Evolutionary conservation across 2,797 vertebrate species (phyloP), one percentile per base, ranked within the genome.

Genomic region (Strix occidentalis): DNA sequence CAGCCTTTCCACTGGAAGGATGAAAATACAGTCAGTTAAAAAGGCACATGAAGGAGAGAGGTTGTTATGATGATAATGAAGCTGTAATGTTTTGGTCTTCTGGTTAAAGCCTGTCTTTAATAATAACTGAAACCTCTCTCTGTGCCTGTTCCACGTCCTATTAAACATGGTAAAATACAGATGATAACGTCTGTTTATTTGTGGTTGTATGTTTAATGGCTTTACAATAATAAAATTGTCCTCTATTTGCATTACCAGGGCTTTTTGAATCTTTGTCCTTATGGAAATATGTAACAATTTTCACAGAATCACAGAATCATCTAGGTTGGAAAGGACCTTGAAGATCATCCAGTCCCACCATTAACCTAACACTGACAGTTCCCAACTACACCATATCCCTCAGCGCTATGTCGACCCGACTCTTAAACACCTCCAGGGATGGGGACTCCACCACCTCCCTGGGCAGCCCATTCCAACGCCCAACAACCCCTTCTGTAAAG

Each of bases 21-120:
- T 96, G 95, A 94, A 97, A 97, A 97, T 93, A 75, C 28, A 96
- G 60, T 79, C 41, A 82, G 81, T 94, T 86, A 92, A 97, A 96
- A 89, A 93, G 66, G 48, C 79, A 94, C 31, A 20, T 68, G 91
- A 89, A 95, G 95, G 92, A 90, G 61, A 93, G 79, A 87, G 61
- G 77, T 66, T 80, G 28, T 92, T 96, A 64, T 51, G 75, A 68
- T 3, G 24, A 35, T 61, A 68, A 90, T 79, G 89, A 72, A 90
- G 28, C 50, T 2, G 0, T 84, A 69, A 81, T 48, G 50, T 57
- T 87, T 84, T 53, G 5, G 29, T 86, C 8, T 60, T 64, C 29
- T 60, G 23, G 16, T 90, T 78, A 72, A 86, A 81, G 8, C 41
- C 41, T 64, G 83, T 53, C 39, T 76, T 84, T 43, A 86, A 56